A percentile compares a stretch with the other conserved stretches of the same genome.
These are phyloP conservation scores for Amblyraja radiata DNA, from an alignment of 2,797 vertebrate genomes.

Conservation along the genomic window DNA sequence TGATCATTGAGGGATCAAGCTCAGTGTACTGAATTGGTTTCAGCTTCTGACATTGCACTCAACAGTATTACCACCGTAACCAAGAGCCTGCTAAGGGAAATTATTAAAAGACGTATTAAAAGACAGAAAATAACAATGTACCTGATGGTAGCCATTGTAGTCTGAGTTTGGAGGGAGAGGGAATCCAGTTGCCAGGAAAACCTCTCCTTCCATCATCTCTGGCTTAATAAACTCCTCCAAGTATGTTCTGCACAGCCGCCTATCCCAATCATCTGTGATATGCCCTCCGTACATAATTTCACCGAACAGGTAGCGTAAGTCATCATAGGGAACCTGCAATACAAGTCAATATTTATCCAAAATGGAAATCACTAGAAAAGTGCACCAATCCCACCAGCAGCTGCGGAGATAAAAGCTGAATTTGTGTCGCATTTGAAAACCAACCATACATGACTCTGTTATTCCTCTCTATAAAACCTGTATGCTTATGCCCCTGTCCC, in stretches of 20 bases:
- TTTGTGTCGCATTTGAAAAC: background rate
- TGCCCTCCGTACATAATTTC: slow-evolving; percentile 97
- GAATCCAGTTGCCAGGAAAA: slow-evolving; percentile 78
- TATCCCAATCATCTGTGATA: slow-evolving; percentile 94
- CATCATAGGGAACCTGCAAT: slow-evolving; percentile 81
- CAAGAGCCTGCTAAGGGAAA: background rate
- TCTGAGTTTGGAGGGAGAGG: slow-evolving; percentile 78
- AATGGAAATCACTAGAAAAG: background rate
- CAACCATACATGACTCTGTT: no score
- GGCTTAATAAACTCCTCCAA: slow-evolving; percentile 83
- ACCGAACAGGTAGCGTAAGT: slow-evolving; percentile 85
- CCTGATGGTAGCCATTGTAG: slow-evolving; percentile 82
- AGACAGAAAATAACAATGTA: slow-evolving; percentile 43
- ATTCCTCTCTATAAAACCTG: no score
- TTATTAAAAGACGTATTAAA: background rate
- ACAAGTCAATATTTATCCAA: background rate
- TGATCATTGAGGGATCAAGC: no score
- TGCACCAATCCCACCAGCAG: background rate
- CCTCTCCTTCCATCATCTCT: slow-evolving; percentile 84
- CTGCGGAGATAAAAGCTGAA: background rate
- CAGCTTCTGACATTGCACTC: no score
- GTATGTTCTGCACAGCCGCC: slow-evolving; percentile 79
- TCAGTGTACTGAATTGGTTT: no score
- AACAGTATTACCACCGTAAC: background rate
- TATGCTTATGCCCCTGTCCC: no score